These are phyloP conservation scores for Heteractis magnifica DNA, from an alignment of 92 coral and sea anemone species.

Conservation along the genomic window DNA sequence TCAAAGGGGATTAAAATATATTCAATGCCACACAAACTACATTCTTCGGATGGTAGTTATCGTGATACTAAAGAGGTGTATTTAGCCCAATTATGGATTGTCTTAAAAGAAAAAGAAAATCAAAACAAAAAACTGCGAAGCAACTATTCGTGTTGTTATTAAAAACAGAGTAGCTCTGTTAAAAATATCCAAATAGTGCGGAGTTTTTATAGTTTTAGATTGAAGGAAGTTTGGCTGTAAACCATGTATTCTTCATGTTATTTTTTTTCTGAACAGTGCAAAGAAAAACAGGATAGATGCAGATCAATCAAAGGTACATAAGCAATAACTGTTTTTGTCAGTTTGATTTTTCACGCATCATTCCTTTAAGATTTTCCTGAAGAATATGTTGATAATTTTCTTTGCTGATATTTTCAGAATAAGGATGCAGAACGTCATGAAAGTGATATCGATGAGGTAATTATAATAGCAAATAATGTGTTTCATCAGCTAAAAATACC, in stretches of 20 bases:
- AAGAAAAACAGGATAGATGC: not conserved
- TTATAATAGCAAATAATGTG: not conserved
- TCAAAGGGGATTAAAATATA: not conserved
- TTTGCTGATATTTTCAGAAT: conserved; percentile 7
- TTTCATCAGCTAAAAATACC: too few species aligned
- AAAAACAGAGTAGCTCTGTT: too few species aligned
- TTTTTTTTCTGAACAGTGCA: not conserved
- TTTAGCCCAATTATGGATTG: too few species aligned
- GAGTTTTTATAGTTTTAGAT: too few species aligned
- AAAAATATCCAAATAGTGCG: too few species aligned
- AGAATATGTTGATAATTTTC: not conserved
- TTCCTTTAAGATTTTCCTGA: not conserved
- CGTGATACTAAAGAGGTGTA: too few species aligned
- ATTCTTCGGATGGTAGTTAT: too few species aligned
- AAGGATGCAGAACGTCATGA: conserved; percentile 31
- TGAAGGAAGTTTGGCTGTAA: too few species aligned
- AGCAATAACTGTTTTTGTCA: not conserved
- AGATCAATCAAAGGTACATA: not conserved
- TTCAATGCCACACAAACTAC: too few species aligned
- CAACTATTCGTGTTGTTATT: too few species aligned
- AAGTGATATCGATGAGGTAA: conserved; percentile 61
- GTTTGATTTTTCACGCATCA: not conserved
- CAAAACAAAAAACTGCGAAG: too few species aligned
- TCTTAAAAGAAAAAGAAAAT: too few species aligned
- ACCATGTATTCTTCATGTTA: not conserved